Base-by-base conservation (phyloP, 37 sponge, comb jelly and placozoan species). In the Crambe crambe region DNA sequence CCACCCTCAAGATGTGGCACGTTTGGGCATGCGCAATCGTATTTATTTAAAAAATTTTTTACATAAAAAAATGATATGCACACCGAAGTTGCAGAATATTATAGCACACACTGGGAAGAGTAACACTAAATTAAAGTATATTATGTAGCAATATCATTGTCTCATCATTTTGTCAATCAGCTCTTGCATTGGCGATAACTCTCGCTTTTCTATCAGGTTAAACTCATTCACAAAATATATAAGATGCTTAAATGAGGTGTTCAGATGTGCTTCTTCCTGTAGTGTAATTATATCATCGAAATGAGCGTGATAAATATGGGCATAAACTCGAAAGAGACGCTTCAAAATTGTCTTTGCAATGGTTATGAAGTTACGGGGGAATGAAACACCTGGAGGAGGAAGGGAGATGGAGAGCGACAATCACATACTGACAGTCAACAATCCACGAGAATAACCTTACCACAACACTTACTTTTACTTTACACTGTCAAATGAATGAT, bases 221-320 rank as follows among this genome's bases (percentile, higher is more conserved):
- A 99, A 99, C 73, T 99, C 99, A 56, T 85, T 90, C 26, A 97
- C 95, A 71, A 99, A 99, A 79, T 88, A 99, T 26, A 99, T 95
- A 79, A 99, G 96, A 77, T 99, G 99, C 78, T 99, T 99, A 83
- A 99, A 96, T 2, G 97, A 96, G 1, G 99, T 96, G 74, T 99
- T 99, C 34, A 99, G 81, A 72, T 99, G 99, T 41, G 99, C 95
- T 78, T 97, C 95, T 70, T 97, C 97, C 31, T 87, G 74, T 51
- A 92, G 85, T 37, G 73, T 47, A 58, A 99, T 89, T 65, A 99
- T 83, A 73, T 92, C 82, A 65, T 83, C 73, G 68, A 99, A 99
- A 79, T 99, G 99, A 70, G 92, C 90, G 62, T 99, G 97, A 63
- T 99, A 99, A 30, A 99, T 87, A 66, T 99, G 99, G 27, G 99